A percentile compares a stretch with the other conserved stretches of the same genome.
These are phyloP conservation scores for Drosophila repleta DNA, from an alignment of 1,140 invertebrate genomes.

Conservation along the genomic window DNA sequence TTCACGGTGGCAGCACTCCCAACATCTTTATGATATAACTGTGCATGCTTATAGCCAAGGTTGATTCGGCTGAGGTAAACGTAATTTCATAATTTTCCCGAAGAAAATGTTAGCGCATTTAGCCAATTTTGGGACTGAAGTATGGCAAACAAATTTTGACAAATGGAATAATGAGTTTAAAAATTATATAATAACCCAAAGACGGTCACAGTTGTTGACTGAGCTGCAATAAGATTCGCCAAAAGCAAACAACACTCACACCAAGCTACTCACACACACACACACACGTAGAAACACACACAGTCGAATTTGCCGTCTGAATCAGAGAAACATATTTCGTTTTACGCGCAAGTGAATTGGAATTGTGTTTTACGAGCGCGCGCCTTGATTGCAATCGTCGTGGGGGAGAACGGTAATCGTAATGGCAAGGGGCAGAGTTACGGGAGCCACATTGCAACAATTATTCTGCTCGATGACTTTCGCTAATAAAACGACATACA, in stretches of 20 bases:
- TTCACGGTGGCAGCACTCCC: constrained; percentile 25
- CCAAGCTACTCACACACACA: not conserved
- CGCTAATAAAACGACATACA: constrained; percentile 74
- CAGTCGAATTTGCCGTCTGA: constrained; percentile 37
- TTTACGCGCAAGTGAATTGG: constrained; percentile 76
- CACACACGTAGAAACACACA: constrained; percentile 1
- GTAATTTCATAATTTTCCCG: constrained; percentile 64
- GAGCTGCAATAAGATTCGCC: constrained; percentile 47
- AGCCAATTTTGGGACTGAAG: constrained; percentile 66
- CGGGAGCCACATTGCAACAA: constrained; percentile 64
- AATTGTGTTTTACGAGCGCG: constrained; percentile 70
- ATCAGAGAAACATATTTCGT: constrained; percentile 58
- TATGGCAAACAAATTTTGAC: constrained; percentile 59
- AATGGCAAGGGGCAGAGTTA: constrained; percentile 21
- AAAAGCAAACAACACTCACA: constrained; percentile 36
- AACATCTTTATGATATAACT: constrained; percentile 67
- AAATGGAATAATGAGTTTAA: constrained; percentile 72
- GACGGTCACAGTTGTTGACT: constrained; percentile 66
- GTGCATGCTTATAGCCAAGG: constrained; percentile 48
- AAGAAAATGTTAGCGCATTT: constrained; percentile 65
- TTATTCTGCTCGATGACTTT: constrained; percentile 82
- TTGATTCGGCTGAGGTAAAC: constrained; percentile 47
- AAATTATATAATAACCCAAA: constrained; percentile 72
- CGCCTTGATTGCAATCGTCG: constrained; percentile 63
- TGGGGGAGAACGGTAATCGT: constrained; percentile 34